Base-by-base conservation (phyloP, 2,888 invertebrate genomes). In the Chelonus formosanus region DNA sequence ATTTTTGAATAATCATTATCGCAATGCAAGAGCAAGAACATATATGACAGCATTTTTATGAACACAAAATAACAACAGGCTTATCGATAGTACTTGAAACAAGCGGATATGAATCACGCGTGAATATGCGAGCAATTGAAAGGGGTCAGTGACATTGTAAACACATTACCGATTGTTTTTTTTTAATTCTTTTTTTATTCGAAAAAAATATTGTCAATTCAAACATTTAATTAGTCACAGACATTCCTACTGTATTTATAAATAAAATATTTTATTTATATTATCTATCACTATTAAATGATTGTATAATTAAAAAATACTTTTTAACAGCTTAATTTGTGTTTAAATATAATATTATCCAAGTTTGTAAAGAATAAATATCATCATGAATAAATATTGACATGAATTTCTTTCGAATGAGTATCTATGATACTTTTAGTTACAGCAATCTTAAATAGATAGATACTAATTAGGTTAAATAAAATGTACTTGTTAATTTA, bases 71-170 rank as follows among this genome's bases (percentile, higher is more conserved):
- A 48, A 48, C 10, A 48, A 48, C 31, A 48, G 31, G 10, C 20
- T 58, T 58, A 58, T 48, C 47, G 45, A 36, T 47, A n/a, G 32
- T 31, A 57, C 7, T 34, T 47, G 35, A 31, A 47, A 35, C 8
- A 47, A 45, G 47, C 58, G 48, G 58, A 58, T 58, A 10, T 58
- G 58, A 48, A 58, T 48, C 34, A 48, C n/a, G 35, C 34, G 58
- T 20, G 20, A 20, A 20, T 20, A 20, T 20, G 20, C 20, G 20
- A 20, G 20, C 20, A 20, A 20, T 20, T 20, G 20, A 20, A 20
- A 20, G 20, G 20, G 20, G 20, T 20, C 20, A 20, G 20, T 20
- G 20, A 20, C 20, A 20, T 20, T 20, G 20, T 20, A 20, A 20
- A 20, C 20, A 20, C 20, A 20, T 20, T n/a, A 44, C 44, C 44